Evolutionary conservation across 1,140 invertebrate genomes (phyloP), one percentile per base, ranked within the genome.

Genomic region (Heterodera schachtii): DNA sequence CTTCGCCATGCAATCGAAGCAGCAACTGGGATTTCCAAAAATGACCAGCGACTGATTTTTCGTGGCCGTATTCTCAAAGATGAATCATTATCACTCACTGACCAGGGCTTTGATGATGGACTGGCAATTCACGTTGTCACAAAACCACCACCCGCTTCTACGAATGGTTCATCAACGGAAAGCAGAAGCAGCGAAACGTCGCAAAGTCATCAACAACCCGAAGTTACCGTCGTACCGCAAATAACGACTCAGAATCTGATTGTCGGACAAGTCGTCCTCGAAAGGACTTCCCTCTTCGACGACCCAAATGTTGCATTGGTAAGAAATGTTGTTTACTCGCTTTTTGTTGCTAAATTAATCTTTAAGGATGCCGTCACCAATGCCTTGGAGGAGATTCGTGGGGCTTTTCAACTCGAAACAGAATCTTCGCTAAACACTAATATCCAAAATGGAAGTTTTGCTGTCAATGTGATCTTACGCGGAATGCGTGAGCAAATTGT

Each of bases 111-210:
- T 19, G 75, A 60, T 43, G 75, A 81, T 71, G 73, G 77, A 19
- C 75, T 81, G 80, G 73, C 80, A 69, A 41, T 81, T 13, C 80
- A 81, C 41, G 71, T 81, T 43, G 80, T 81, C 31, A 81, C 49
- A 16, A 43, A 76, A 47, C 41, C 47, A 70, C 43, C 67, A 70
- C 60, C 73, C 5, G 52, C 16, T 2, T 6, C 31, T 47, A n/a
- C 1, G n/a, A 11, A 64, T 31, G 57, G 43, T 57, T 13, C 73
- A 44, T 19, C 11, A 7, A 49, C 73, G 21, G n/a, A n/a, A 69
- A 74, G 31, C 4, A 6, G 44, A 11, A 71, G 31, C 71, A 44
- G 43, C 11, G 64, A 31, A 16, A 43, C 19, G 31, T 64, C 16
- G 21, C 44, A 31, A 41, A 70, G 19, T 21, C 79, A 73, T 19